A percentile compares a stretch with the other conserved stretches of the same genome.
These are phyloP conservation scores for Diabrotica undecimpunctata DNA, from an alignment of 1,140 invertebrate species.

Conservation along the genomic window DNA sequence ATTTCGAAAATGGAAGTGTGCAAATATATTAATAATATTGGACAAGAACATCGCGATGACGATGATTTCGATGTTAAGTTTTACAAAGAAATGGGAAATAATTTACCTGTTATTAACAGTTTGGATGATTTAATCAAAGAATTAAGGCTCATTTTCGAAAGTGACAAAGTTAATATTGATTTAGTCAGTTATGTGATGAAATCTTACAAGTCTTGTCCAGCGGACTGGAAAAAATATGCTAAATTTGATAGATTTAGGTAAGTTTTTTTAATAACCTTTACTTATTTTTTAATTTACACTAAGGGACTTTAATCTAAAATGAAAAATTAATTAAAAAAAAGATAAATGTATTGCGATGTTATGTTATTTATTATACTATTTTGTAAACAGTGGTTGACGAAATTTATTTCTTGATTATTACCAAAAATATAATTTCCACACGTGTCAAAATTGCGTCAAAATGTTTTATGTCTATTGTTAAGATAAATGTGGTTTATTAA, in stretches of 20 bases:
- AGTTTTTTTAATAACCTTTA: slow-evolving; percentile 34
- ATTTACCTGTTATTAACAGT: slow-evolving; percentile 45
- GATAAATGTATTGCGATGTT: no score
- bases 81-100: slow-evolving; percentile 34
- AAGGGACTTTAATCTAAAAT: not conserved
- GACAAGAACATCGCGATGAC: slow-evolving; percentile 14
- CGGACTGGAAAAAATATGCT: slow-evolving; percentile 92
- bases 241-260: slow-evolving; percentile 92
- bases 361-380: no score
- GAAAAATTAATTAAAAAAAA: no score
- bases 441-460: no score
- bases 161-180: slow-evolving; percentile 82
- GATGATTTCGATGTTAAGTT: slow-evolving; percentile 28
- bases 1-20: slow-evolving; percentile 30
- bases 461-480: no score
- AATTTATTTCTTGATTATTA: no score
- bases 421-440: no score
- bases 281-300: not conserved
- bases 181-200: slow-evolving; percentile 80
- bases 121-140: slow-evolving; percentile 72
- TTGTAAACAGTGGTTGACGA: no score
- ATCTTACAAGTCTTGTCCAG: slow-evolving; percentile 80
- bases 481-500: no score
- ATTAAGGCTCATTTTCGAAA: slow-evolving; percentile 71
- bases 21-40: slow-evolving; percentile 21